A percentile compares a stretch with the other conserved stretches of the same genome.
Evolutionary conservation across 2,113 vertebrate genomes (phyloP).

Genomic region (Hippocampus zosterae): DNA sequence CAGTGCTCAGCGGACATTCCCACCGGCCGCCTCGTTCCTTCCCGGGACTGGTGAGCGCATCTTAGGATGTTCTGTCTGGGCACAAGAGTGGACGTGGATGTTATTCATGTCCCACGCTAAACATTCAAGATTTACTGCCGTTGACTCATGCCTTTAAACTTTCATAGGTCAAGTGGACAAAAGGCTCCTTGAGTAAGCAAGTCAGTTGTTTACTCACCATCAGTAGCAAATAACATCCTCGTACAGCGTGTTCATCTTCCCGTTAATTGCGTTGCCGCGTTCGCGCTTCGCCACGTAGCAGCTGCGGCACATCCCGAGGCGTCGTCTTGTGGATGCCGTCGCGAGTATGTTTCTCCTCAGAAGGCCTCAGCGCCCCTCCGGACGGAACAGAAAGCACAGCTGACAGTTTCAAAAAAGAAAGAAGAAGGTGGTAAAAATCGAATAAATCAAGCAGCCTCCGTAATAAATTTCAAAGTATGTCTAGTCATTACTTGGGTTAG

Average conservation of each 20-base stretch:
- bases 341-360: slow-evolving; percentile 16
- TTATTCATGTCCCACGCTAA: slow-evolving; percentile 31
- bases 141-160: too few relatives aligned
- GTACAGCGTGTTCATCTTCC: neutral
- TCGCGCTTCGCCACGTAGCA: neutral
- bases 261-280: neutral
- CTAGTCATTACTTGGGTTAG: too few relatives aligned
- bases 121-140: slow-evolving; percentile 1
- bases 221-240: neutral
- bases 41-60: neutral
- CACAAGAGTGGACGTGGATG: slow-evolving; percentile 23
- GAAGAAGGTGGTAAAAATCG: neutral
- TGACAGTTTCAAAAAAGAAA: slow-evolving; percentile 49
- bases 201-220: too few relatives aligned
- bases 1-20: neutral
- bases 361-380: slow-evolving; percentile 47
- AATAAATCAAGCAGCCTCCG: too few relatives aligned
- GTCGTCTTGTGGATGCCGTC: neutral
- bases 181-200: too few relatives aligned
- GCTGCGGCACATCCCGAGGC: neutral
- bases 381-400: slow-evolving; percentile 46
- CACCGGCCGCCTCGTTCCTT: neutral
- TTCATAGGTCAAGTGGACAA: too few relatives aligned
- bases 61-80: slow-evolving; percentile 14
- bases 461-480: too few relatives aligned